Percentiles rank a stretch among this genome's conserved stretches.
phyloP scores from a whole-genome alignment of 2,888 invertebrate genomes.

The Brenthis ino region DNA sequence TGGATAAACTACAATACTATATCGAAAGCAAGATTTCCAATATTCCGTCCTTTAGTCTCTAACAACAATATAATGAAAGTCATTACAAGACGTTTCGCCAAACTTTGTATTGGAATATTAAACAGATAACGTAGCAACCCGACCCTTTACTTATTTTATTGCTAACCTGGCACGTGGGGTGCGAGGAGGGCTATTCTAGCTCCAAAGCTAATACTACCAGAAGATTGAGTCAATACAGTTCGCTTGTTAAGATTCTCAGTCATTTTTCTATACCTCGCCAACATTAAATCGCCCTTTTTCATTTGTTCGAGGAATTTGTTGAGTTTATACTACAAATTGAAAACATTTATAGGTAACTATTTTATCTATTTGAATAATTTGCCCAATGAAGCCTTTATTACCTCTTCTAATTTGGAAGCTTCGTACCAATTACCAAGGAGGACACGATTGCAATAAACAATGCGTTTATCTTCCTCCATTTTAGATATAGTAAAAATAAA shows the following conservation, averaged over 20 bases:
- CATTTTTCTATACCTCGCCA: constrained; percentile 72
- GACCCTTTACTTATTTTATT: constrained; percentile 30
- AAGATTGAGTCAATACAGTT: constrained; percentile 62
- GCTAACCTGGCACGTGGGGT: constrained; percentile 65
- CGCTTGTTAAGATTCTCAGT: constrained; percentile 63
- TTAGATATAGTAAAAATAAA: constrained; percentile 46
- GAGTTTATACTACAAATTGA: constrained; percentile 59
- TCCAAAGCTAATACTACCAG: constrained; percentile 64
- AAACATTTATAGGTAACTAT: constrained; percentile 19
- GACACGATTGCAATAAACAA: constrained; percentile 69
- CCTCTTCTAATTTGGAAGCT: constrained; percentile 71
- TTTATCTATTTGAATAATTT: neutral
- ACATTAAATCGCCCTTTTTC: constrained; percentile 71
- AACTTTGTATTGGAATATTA: constrained; percentile 28
- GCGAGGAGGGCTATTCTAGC: constrained; percentile 64
- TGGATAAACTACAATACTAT: too few species aligned
- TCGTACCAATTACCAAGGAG: constrained; percentile 76
- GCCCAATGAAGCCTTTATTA: constrained; percentile 38
- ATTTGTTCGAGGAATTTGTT: constrained; percentile 70
- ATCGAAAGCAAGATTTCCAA: too few species aligned
- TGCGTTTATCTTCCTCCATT: constrained; percentile 63
- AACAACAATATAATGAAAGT: constrained; percentile 9
- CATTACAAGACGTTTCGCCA: constrained; percentile 3
- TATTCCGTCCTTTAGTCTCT: too few species aligned
- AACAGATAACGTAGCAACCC: constrained; percentile 26